Percentiles rank a stretch among this genome's conserved stretches.
Conservation (phyloP, 2,888 invertebrate genomes). For the Xestia rhomboidea region DNA sequence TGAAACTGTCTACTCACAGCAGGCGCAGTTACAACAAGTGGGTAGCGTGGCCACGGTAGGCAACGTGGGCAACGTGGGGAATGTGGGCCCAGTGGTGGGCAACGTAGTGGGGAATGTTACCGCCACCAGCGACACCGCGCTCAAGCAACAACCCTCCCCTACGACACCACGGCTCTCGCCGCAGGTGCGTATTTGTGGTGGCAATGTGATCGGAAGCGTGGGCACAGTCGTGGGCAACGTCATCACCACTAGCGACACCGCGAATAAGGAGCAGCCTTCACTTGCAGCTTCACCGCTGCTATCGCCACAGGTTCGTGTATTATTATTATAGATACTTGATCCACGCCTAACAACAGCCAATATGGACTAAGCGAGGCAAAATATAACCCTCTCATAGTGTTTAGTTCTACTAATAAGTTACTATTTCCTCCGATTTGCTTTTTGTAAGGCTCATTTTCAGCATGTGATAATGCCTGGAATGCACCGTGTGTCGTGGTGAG, state of each 20-base stretch:
- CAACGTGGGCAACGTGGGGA: slow-evolving; percentile 70
- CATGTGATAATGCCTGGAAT: slow-evolving; percentile 41
- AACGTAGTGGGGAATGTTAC: slow-evolving; percentile 69
- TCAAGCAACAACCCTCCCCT: slow-evolving; percentile 87
- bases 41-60: slow-evolving; percentile 76
- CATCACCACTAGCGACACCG: slow-evolving; percentile 78
- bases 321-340: slow-evolving; percentile 17
- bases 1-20: slow-evolving; percentile 81
- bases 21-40: slow-evolving; percentile 92
- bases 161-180: slow-evolving; percentile 85
- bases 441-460: slow-evolving; percentile 34
- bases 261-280: slow-evolving; percentile 85
- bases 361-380: slow-evolving; percentile 19
- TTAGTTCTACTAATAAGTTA: slow-evolving; percentile 18
- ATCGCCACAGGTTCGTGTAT: slow-evolving; percentile 82
- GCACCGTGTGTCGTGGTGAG: slow-evolving; percentile 34
- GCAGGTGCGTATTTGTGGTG: slow-evolving; percentile 76
- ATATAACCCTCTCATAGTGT: slow-evolving; percentile 6
- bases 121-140: slow-evolving; percentile 77
- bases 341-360: slow-evolving; percentile 16
- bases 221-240: slow-evolving; percentile 70
- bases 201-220: slow-evolving; percentile 59
- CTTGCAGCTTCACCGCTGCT: slow-evolving; percentile 82
- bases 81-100: slow-evolving; percentile 70
- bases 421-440: neutral